Percentiles rank a stretch among this genome's conserved stretches.
Evolutionary conservation across 2,797 vertebrate species (phyloP).

Genomic region (Channallabes apus): DNA sequence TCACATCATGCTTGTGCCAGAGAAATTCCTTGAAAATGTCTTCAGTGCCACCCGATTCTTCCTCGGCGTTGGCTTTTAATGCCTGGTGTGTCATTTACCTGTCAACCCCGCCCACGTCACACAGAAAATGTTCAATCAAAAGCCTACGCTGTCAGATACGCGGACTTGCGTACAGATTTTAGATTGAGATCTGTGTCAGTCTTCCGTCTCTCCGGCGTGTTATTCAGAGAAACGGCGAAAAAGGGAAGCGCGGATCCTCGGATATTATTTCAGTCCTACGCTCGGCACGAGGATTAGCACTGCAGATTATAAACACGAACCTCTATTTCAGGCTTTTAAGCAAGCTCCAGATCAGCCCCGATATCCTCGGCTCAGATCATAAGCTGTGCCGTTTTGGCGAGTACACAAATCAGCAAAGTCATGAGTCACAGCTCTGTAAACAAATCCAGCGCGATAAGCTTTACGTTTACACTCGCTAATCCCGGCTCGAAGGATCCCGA

Average conservation of each 20-base stretch:
- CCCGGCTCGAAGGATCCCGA: conserved; percentile 35
- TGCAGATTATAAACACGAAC: neutral
- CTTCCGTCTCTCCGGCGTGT: neutral
- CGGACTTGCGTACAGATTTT: neutral
- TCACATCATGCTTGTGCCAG: conserved; percentile 22
- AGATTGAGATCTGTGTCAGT: conserved; percentile 13
- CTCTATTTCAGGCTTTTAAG: conserved; percentile 34
- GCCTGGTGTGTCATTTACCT: neutral
- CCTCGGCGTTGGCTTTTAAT: neutral
- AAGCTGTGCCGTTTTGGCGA: conserved; percentile 27
- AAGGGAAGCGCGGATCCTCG: neutral
- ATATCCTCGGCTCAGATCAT: conserved; percentile 39
- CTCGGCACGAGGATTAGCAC: neutral
- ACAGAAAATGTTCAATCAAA: neutral
- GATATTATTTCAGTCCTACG: neutral
- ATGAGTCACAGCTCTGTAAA: conserved; percentile 44
- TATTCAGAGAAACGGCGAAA: neutral
- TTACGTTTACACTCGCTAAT: conserved; percentile 47
- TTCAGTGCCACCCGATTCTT: neutral
- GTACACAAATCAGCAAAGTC: conserved; percentile 34
- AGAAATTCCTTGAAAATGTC: neutral
- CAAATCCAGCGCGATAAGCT: conserved; percentile 50
- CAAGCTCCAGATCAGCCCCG: conserved; percentile 29
- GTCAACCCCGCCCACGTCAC: neutral
- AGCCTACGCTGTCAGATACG: neutral